phyloP scores from a whole-genome alignment of 2,113 vertebrate species.

The Alethe diademata region DNA sequence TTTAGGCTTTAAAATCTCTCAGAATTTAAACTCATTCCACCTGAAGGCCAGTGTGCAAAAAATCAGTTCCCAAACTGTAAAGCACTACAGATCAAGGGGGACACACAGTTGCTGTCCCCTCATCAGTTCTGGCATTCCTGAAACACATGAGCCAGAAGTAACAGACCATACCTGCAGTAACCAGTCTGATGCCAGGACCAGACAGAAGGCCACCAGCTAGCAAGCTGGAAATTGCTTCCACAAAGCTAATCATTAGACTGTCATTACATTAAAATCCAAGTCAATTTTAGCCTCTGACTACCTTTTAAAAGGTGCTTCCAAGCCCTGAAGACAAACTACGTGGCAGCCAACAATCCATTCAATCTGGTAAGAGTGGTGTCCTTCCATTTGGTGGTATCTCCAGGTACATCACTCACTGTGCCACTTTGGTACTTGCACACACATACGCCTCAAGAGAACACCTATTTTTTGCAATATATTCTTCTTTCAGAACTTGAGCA shows the following conservation, averaged over 20 bases:
- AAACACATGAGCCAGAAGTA: background rate
- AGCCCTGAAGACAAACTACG: background rate
- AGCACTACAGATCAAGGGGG: background rate
- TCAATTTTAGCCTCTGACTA: background rate
- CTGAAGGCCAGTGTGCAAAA: background rate
- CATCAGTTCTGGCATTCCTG: background rate
- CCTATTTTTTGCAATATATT: background rate
- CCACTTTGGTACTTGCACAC: rapidly evolving
- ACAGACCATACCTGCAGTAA: background rate
- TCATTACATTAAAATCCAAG: background rate
- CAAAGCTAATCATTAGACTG: background rate
- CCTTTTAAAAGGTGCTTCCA: background rate
- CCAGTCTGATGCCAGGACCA: background rate
- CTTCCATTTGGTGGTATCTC: background rate
- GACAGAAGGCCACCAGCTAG: background rate
- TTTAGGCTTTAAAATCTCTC: background rate
- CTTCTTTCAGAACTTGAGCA: background rate
- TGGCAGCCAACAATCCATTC: background rate
- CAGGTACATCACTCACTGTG: background rate
- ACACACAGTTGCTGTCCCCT: background rate
- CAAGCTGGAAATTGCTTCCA: background rate
- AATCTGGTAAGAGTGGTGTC: background rate
- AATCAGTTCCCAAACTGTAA: background rate
- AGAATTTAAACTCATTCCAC: background rate
- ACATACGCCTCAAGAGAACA: background rate